Evolutionary conservation across 2,888 invertebrate genomes (phyloP).

Genomic region (Dolichomitus sp.): DNA sequence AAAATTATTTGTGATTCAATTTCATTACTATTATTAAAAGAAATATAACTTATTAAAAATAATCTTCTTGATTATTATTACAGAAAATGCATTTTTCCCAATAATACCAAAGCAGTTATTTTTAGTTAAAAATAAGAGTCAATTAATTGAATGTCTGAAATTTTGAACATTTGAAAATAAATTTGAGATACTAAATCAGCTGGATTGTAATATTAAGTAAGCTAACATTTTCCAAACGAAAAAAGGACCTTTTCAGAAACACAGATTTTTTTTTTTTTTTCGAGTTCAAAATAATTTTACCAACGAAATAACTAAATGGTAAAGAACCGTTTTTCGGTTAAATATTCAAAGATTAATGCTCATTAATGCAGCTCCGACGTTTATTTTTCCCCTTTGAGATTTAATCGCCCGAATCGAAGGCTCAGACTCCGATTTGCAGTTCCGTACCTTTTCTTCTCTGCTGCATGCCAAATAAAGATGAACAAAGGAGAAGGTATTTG

Average conservation of each 20-base stretch:
- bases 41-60: no score
- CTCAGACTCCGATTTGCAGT: not conserved
- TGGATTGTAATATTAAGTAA: not conserved
- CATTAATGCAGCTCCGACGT: not conserved
- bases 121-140: not conserved
- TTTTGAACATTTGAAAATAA: not conserved
- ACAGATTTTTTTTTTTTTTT: not conserved
- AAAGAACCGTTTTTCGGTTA: not conserved
- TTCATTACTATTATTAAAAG: not conserved
- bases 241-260: not conserved
- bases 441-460: conserved; percentile 30
- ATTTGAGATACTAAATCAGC: not conserved
- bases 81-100: not conserved
- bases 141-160: not conserved
- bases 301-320: not conserved
- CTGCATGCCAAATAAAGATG: conserved; percentile 26
- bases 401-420: not conserved
- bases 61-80: not conserved
- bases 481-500: conserved; percentile 42
- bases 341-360: not conserved
- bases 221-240: not conserved
- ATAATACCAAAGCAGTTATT: not conserved
- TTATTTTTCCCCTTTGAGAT: not conserved
- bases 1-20: not conserved
- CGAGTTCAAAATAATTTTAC: not conserved